Evolutionary conservation across 1,140 invertebrate species (phyloP).

Genomic region (Vanessa tameamea): DNA sequence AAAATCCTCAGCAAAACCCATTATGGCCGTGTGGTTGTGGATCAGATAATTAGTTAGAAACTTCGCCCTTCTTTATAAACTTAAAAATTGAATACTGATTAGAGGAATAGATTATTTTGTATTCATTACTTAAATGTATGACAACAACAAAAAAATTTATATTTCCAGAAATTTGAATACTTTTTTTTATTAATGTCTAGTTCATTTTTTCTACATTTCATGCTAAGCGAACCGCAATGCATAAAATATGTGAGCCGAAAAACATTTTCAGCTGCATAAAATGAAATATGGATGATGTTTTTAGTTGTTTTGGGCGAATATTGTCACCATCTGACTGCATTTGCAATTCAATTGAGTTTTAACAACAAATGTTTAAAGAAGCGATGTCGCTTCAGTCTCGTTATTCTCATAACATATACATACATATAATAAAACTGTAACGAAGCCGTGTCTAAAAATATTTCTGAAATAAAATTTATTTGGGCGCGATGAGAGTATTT

Average conservation of each 20-base stretch:
- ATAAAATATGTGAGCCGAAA: conserved; percentile 12
- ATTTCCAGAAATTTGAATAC: no score
- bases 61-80: no score
- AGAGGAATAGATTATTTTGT: background rate
- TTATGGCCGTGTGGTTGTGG: no score
- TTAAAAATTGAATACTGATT: no score
- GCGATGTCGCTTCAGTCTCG: background rate
- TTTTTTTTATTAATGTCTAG: background rate
- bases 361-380: background rate
- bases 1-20: background rate
- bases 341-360: conserved; percentile 17
- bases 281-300: conserved; percentile 27
- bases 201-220: background rate
- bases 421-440: no score
- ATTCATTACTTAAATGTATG: background rate
- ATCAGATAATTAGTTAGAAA: no score
- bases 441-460: no score
- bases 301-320: conserved; percentile 20
- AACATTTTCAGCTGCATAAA: conserved; percentile 7
- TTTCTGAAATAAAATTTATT: no score
- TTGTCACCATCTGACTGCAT: conserved; percentile 9
- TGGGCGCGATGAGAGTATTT: no score
- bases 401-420: background rate
- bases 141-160: no score
- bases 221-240: background rate